Percentiles rank a stretch among this genome's conserved stretches.
phyloP scores from a whole-genome alignment of 2,113 vertebrate genomes.

The Limnothrissa miodon region DNA sequence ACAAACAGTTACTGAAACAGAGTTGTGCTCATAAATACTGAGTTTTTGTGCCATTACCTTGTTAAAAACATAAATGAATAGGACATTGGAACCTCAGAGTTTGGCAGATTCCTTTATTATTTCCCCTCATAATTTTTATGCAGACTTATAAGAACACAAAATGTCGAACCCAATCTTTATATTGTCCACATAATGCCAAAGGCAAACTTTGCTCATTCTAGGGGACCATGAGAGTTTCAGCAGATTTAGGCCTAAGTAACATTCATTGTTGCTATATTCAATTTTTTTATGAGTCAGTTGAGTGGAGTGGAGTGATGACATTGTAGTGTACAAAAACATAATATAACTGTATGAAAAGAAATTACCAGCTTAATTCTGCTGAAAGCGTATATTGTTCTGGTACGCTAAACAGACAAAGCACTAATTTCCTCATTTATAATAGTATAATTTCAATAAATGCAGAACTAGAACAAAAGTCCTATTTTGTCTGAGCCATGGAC shows the following conservation, averaged over 20 bases:
- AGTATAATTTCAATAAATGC: too few relatives aligned
- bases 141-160: not conserved
- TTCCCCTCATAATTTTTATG: not conserved
- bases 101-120: not conserved
- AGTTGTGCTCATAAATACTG: conserved; percentile 6
- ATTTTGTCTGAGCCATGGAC: not conserved
- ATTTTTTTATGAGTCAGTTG: not conserved
- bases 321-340: too few relatives aligned
- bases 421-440: too few relatives aligned
- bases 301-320: too few relatives aligned
- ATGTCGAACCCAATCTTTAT: not conserved
- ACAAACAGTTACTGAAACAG: conserved; percentile 46
- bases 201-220: not conserved
- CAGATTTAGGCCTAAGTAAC: not conserved
- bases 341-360: too few relatives aligned
- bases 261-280: not conserved
- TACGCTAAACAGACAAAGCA: too few relatives aligned
- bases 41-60: conserved; percentile 16
- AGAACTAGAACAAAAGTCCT: too few relatives aligned
- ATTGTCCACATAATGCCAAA: not conserved
- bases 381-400: too few relatives aligned
- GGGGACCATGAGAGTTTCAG: not conserved
- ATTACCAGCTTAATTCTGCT: too few relatives aligned
- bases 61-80: not conserved
- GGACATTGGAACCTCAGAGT: not conserved